Conservation (phyloP, 2,888 invertebrate species). For the Drosophila neotestacea region DNA sequence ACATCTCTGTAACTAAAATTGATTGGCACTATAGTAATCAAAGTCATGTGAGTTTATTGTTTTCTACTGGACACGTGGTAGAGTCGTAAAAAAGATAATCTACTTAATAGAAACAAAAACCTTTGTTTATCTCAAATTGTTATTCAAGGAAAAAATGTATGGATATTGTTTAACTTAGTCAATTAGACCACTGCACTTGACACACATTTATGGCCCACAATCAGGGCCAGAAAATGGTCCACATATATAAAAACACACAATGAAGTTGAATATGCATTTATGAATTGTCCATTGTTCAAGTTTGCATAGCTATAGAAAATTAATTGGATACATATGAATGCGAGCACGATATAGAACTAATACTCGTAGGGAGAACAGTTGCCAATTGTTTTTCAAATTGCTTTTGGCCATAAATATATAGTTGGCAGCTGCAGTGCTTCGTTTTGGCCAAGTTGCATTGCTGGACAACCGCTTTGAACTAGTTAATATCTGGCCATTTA, state of each 20-base stretch:
- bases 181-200: slow-evolving; percentile 28
- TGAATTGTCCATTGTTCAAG: slow-evolving; percentile 27
- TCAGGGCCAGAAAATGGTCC: background rate
- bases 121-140: slow-evolving; percentile 3
- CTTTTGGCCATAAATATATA: slow-evolving; percentile 29
- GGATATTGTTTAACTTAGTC: slow-evolving; percentile 27
- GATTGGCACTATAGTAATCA: background rate
- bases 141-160: slow-evolving; percentile 23
- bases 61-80: slow-evolving; percentile 1
- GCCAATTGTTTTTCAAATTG: slow-evolving; percentile 33
- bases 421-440: slow-evolving; percentile 48
- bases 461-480: slow-evolving; percentile 46
- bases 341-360: slow-evolving; percentile 11
- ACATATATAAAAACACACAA: background rate
- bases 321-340: slow-evolving; percentile 24
- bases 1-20: background rate
- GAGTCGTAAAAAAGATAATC: slow-evolving; percentile 14
- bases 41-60: slow-evolving; percentile 1
- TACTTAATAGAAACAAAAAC: slow-evolving; percentile 11
- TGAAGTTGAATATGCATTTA: slow-evolving; percentile 17
- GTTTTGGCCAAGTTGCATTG: slow-evolving; percentile 46
- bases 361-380: slow-evolving; percentile 21
- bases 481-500: slow-evolving; percentile 45
- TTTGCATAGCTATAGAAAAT: slow-evolving; percentile 22
- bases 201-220: slow-evolving; percentile 38